A percentile compares a stretch with the other conserved stretches of the same genome.
Conservation (phyloP, 1,140 invertebrate genomes). For the Harpegnathos saltator region DNA sequence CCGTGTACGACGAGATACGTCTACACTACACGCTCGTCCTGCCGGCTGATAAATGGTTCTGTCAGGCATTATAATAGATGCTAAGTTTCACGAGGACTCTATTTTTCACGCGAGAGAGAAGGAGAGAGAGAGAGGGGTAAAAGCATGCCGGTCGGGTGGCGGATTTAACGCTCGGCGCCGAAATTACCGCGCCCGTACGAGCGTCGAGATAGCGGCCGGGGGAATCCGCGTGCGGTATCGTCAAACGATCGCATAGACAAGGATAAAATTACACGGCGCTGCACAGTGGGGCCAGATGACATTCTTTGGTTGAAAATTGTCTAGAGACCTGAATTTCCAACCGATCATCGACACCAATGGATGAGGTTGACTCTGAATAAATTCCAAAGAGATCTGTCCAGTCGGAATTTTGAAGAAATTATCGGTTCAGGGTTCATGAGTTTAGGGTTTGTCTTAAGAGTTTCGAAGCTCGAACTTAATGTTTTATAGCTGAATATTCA, state of each 20-base stretch:
- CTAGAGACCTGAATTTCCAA: no score
- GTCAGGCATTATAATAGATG: conserved; percentile 43
- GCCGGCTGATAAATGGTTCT: conserved; percentile 51
- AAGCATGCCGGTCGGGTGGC: conserved; percentile 8
- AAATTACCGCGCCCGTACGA: neutral
- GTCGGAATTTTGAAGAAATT: no score
- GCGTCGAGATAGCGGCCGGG: no score
- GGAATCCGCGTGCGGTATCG: neutral
- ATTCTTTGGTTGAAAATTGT: no score
- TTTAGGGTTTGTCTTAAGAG: no score
- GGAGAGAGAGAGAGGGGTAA: neutral
- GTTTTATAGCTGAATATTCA: no score
- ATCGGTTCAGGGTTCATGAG: no score
- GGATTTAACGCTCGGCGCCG: conserved; percentile 6
- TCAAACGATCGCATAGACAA: conserved; percentile 30
- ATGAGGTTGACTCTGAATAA: no score
- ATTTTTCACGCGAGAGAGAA: conserved; percentile 39
- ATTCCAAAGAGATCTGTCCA: no score
- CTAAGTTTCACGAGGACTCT: conserved; percentile 50
- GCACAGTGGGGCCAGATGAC: no score
- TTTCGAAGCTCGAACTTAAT: no score
- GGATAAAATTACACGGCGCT: conserved; percentile 8
- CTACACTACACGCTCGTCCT: conserved; percentile 6
- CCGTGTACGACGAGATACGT: conserved; percentile 34
- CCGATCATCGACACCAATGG: no score